phyloP scores from a whole-genome alignment of 2,888 invertebrate genomes.

The Leptogaster cylindrica region DNA sequence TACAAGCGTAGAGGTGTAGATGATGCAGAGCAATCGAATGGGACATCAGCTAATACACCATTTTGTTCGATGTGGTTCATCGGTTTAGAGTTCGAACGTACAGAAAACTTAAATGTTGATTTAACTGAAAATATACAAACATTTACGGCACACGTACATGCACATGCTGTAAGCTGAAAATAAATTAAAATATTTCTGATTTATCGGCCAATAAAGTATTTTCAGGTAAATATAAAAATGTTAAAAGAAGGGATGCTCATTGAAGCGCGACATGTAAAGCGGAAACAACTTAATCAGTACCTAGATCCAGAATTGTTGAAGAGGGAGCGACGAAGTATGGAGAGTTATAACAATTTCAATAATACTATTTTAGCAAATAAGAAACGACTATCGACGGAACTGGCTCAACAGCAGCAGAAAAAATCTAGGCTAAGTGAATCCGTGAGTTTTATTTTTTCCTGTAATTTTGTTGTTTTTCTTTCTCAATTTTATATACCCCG shows the following conservation, averaged over 20 bases:
- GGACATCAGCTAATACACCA: slow-evolving; percentile 54
- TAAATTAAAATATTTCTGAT: not conserved
- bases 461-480: no score
- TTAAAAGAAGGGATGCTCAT: slow-evolving; percentile 64
- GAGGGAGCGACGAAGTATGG: slow-evolving; percentile 73
- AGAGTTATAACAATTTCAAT: slow-evolving; percentile 59
- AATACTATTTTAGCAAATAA: slow-evolving; percentile 57
- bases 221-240: slow-evolving; percentile 27
- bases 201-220: not conserved
- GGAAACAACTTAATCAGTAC: slow-evolving; percentile 77
- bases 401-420: slow-evolving; percentile 53
- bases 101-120: slow-evolving; percentile 88
- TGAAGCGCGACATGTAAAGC: slow-evolving; percentile 87
- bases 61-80: slow-evolving; percentile 97
- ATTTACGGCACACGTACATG: slow-evolving; percentile 87
- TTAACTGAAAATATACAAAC: slow-evolving; percentile 90
- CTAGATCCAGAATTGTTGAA: slow-evolving; percentile 73
- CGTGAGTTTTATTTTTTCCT: slow-evolving; percentile 51
- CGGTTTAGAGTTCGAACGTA: slow-evolving; percentile 90
- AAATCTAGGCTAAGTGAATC: slow-evolving; percentile 56
- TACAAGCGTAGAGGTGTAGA: slow-evolving; percentile 28
- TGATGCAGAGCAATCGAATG: slow-evolving; percentile 17
- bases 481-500: slow-evolving; percentile 1
- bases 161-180: slow-evolving; percentile 70
- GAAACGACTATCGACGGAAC: slow-evolving; percentile 59